A percentile compares a stretch with the other conserved stretches of the same genome.
Conservation (phyloP, 30 jellyfish, hydroid and myxozoan species). For the Cassiopea andromeda region DNA sequence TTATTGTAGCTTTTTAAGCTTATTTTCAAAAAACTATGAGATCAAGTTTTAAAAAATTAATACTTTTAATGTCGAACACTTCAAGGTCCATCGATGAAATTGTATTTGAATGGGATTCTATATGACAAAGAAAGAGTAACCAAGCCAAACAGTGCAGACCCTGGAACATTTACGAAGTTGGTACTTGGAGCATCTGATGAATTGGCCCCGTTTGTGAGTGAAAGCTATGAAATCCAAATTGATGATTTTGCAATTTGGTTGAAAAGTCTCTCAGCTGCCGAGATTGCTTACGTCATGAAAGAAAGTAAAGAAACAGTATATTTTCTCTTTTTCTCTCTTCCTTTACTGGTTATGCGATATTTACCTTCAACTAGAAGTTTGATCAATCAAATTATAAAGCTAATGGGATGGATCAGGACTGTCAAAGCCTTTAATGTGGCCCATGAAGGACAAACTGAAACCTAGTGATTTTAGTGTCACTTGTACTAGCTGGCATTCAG, state of each 20-base stretch:
- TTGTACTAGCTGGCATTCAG: too few relatives aligned
- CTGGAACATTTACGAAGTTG: slow-evolving; percentile 3
- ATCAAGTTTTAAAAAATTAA: too few relatives aligned
- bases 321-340: not conserved
- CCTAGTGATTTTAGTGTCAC: too few relatives aligned
- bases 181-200: slow-evolving; percentile 10
- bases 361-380: not conserved
- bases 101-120: slow-evolving; percentile 5
- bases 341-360: not conserved
- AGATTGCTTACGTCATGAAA: not conserved
- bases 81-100: slow-evolving; percentile 19
- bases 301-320: not conserved
- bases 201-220: not conserved
- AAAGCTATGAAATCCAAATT: slow-evolving; percentile 9
- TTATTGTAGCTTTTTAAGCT: too few relatives aligned
- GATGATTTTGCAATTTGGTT: slow-evolving; percentile 42
- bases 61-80: not conserved
- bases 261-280: slow-evolving; percentile 20
- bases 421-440: too few relatives aligned
- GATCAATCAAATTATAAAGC: too few relatives aligned
- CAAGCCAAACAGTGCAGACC: not conserved
- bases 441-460: too few relatives aligned
- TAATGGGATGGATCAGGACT: too few relatives aligned
- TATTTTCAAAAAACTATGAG: too few relatives aligned
- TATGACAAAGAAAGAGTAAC: not conserved